Percentiles rank a stretch among this genome's conserved stretches.
phyloP scores from a whole-genome alignment of 2,113 vertebrate species.

The Fregetta grallaria region DNA sequence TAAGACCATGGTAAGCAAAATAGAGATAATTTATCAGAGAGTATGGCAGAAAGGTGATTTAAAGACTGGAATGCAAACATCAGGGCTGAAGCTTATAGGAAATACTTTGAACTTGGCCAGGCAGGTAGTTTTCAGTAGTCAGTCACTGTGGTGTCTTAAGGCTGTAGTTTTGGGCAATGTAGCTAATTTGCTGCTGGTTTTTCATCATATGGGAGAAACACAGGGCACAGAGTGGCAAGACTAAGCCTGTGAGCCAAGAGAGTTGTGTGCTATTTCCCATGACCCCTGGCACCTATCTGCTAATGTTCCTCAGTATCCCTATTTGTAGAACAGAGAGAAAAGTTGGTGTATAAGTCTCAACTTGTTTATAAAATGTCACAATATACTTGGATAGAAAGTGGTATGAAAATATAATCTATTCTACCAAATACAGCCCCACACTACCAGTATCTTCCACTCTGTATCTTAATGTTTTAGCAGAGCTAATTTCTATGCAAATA shows the following conservation, averaged over 20 bases:
- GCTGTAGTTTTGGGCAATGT: not conserved
- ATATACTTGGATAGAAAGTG: not conserved
- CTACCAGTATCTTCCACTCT: not conserved
- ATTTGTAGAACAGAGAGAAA: slow-evolving; percentile 31
- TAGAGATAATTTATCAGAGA: not conserved
- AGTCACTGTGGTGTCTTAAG: not conserved
- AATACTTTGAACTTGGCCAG: not conserved
- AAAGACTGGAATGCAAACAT: not conserved
- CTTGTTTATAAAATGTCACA: slow-evolving; percentile 42
- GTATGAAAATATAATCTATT: not conserved
- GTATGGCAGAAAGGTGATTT: not conserved
- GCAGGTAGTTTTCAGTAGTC: not conserved
- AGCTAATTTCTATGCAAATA: not conserved
- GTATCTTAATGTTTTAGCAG: not conserved
- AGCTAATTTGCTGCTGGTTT: not conserved
- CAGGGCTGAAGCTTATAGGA: not conserved
- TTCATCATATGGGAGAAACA: not conserved
- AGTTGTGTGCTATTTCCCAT: not conserved
- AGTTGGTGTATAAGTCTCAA: not conserved
- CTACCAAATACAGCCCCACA: not conserved
- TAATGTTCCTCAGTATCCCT: not conserved
- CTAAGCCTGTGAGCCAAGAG: not conserved
- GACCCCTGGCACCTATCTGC: not conserved
- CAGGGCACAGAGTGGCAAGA: not conserved
- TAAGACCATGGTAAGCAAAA: not conserved